Evolutionary conservation across 2,113 vertebrate species (phyloP).

Genomic region (Xenus cinereus): DNA sequence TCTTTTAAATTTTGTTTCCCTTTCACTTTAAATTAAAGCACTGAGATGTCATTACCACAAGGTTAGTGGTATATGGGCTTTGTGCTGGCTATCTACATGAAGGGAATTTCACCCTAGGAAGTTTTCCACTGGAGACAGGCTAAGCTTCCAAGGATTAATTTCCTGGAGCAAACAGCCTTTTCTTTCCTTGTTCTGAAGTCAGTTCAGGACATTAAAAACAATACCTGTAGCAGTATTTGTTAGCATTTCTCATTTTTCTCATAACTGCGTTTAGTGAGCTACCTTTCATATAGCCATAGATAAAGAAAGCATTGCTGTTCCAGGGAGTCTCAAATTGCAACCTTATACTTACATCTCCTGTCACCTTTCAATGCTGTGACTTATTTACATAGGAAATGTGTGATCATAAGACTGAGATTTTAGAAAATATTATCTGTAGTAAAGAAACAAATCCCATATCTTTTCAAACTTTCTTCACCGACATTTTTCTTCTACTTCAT

Average conservation of each 20-base stretch:
- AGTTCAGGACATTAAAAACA: background rate
- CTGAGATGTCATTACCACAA: background rate
- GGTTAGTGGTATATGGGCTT: background rate
- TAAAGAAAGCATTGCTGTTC: background rate
- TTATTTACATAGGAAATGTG: background rate
- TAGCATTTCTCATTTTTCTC: background rate
- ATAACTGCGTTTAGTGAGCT: background rate
- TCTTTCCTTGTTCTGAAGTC: background rate
- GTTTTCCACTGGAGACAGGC: background rate
- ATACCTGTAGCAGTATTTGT: background rate
- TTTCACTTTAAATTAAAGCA: background rate
- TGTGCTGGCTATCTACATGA: background rate
- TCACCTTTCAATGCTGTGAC: background rate
- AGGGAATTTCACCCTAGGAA: background rate
- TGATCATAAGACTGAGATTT: background rate
- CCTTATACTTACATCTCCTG: background rate
- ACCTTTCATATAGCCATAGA: background rate
- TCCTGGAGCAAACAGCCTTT: background rate
- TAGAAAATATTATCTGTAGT: background rate
- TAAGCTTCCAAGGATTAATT: background rate
- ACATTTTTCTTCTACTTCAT: background rate
- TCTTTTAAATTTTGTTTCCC: background rate
- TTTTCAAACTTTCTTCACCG: background rate
- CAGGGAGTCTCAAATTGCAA: background rate
- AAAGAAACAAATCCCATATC: background rate